Conservation (phyloP, 2,113 vertebrate genomes). For the Callipepla californica region DNA sequence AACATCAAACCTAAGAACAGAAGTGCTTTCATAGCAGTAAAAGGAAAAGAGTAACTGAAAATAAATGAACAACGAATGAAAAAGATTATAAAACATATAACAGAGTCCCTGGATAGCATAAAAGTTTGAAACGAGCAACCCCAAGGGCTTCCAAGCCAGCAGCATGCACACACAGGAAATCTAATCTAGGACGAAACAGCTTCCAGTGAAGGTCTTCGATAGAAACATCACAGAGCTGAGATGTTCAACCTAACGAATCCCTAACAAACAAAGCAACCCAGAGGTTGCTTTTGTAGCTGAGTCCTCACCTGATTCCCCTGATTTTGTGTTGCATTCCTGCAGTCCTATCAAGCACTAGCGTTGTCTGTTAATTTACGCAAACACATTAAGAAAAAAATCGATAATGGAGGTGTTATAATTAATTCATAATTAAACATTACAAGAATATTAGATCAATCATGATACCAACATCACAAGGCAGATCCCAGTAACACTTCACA, state of each 20-base stretch:
- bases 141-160: neutral
- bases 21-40: neutral
- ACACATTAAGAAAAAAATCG: neutral
- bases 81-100: neutral
- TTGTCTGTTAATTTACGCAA: neutral
- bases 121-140: neutral
- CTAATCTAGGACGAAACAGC: neutral
- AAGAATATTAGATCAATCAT: neutral
- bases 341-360: neutral
- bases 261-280: neutral
- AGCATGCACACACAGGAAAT: neutral
- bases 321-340: neutral
- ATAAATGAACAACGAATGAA: neutral
- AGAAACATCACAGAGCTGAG: neutral
- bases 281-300: neutral
- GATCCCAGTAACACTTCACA: neutral
- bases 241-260: neutral
- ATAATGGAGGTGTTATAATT: neutral
- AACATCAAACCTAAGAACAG: neutral
- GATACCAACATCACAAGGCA: neutral
- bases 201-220: neutral
- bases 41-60: constrained; percentile 14
- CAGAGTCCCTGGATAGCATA: neutral
- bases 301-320: neutral
- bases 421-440: neutral